Evolutionary conservation across 2,888 invertebrate genomes (phyloP).

Genomic region (Aradus depressus): DNA sequence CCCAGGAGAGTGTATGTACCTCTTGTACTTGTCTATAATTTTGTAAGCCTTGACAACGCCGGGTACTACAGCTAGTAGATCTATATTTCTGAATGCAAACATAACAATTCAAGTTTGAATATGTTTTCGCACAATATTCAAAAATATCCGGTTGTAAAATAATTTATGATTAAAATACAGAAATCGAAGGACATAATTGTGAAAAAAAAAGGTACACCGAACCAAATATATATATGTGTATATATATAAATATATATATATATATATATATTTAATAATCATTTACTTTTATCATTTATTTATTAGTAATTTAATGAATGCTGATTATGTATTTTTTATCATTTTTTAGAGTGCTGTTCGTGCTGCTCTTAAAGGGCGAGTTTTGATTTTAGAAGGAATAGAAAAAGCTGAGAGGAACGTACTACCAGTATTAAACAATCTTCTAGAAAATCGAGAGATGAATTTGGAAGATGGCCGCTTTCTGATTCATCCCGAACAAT

Average conservation of each 20-base stretch:
- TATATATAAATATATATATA: neutral
- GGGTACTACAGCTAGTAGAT: too few species aligned
- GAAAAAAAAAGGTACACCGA: too few species aligned
- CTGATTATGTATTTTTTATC: neutral
- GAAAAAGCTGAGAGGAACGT: conserved; percentile 97
- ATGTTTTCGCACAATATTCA: too few species aligned
- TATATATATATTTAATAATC: conserved; percentile 5
- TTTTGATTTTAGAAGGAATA: conserved; percentile 86
- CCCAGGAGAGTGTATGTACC: too few species aligned
- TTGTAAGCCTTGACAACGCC: too few species aligned
- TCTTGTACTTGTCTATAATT: too few species aligned
- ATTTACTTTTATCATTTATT: conserved; percentile 1
- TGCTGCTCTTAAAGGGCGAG: conserved; percentile 78
- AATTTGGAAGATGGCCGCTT: conserved; percentile 94
- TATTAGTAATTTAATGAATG: neutral
- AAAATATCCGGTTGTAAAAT: too few species aligned
- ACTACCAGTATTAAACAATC: conserved; percentile 87
- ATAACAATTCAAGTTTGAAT: too few species aligned
- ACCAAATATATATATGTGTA: too few species aligned
- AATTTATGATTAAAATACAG: too few species aligned
- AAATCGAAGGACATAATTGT: too few species aligned
- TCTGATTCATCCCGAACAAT: conserved; percentile 76
- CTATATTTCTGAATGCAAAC: too few species aligned
- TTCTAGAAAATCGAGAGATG: conserved; percentile 96
- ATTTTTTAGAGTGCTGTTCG: conserved; percentile 70